Base-by-base conservation (phyloP, 2,888 invertebrate genomes). In the Hermaeophaga mercurialis region DNA sequence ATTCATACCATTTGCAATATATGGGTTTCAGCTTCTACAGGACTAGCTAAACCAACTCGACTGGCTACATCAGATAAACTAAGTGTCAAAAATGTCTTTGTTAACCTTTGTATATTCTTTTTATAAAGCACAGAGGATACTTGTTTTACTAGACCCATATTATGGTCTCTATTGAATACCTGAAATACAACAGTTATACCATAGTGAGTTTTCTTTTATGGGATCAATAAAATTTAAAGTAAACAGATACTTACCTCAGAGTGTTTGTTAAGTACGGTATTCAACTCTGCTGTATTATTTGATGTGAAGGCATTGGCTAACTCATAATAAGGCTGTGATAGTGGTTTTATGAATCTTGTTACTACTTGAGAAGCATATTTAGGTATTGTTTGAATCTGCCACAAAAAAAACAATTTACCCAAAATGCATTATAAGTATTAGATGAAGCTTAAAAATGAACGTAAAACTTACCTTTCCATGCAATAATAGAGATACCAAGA, bases 21-120 rank as follows among this genome's bases (percentile, higher is more conserved):
- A 75, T 96, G 94, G 74, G 86, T 87, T 77, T 98, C 97, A 6
- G 97, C 97, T 74, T 95, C 94, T 14, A 84, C 82, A 0, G 94
- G 91, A 34, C 90, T 88, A 17, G 89, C 79, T 55, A 97, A 81
- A 70, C 93, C 91, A 34, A 95, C 96, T 70, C 96, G 82, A 69
- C 91, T 89, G 0, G 94, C 94, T 56, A 96, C 93, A 80, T 96
- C 95, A 47, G 86, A 84, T 65, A 96, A 79, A 33, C 94, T 94
- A 47, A 96, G 80, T 0, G 95, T 96, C 66, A 95, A 80, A 78
- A 96, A 96, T 18, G 95, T 95, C 79, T 95, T 96, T 18, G 96
- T 97, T 63, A 98, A 82, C 75, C 96, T 85, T 79, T 96, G 95
- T 68, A 98, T 98, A 79, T 95, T 96, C 77, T 96, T 94, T 80